Evolutionary conservation across 2,888 invertebrate species (phyloP), one percentile per base, ranked within the genome.

Genomic region (Adelognathus sp.): DNA sequence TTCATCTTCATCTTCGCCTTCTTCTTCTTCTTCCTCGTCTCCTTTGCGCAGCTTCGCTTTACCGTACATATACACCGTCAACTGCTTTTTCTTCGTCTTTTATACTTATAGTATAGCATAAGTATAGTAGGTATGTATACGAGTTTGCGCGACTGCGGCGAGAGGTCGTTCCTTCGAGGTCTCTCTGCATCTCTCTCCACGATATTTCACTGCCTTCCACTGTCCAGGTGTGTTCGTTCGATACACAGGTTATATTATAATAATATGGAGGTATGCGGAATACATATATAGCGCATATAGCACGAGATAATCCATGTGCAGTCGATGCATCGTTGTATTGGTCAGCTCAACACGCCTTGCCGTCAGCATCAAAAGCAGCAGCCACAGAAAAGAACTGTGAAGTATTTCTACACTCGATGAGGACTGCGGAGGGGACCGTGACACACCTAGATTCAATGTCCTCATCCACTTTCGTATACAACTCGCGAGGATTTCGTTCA

Each of bases 71-170:
- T 24, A 29, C n/a, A 67, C 75, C 66, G 24, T 56, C 79, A 16
- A 66, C 54, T 46, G 18, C 54, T 52, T 61, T 52, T 66, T 70
- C 69, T 58, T 61, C 54, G 76, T 73, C 63, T 73, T 73, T 76
- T 46, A 41, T 67, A 63, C 63, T 58, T 52, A 52, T 41, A 67
- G 58, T 36, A 69, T 72, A 41, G 33, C 56, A 52, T 41, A 60
- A 60, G 64, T 71, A 52, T 63, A 74, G 39, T 29, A 44, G 21
- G 50, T 50, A 50, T 52, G 56, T 14, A 46, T 64, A 67, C 83
- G n/a, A 86, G 85, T 87, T 87, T 85, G 85, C 86, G 85, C 84
- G 85, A 84, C 86, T 87, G 81, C 83, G 81, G 85, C 81, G 80
- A 87, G 88, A 87, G 88, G 88, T 86, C 86, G 86, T 83, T 82